Evolutionary conservation across 2,888 invertebrate genomes (phyloP).

Genomic region (Norana najaformis): DNA sequence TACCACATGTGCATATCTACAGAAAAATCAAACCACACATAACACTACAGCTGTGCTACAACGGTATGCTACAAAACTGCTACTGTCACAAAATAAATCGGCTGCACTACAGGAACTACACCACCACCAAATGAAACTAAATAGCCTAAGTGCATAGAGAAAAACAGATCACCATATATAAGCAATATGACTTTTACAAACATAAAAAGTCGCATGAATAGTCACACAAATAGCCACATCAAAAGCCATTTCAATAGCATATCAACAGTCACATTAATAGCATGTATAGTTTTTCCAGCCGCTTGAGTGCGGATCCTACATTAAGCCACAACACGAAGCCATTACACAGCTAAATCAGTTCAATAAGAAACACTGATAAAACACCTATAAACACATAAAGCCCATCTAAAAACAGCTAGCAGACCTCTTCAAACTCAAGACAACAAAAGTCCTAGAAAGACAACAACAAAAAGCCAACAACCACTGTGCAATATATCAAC

Average conservation of each 20-base stretch:
- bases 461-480: conserved; percentile 3
- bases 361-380: neutral
- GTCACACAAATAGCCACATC: too few species aligned
- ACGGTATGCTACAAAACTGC: too few species aligned
- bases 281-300: too few species aligned
- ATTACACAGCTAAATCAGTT: too few species aligned
- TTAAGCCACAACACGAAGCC: too few species aligned
- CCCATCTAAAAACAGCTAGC: neutral
- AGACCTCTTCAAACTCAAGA: neutral
- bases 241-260: neutral
- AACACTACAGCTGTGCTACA: neutral
- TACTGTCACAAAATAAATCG: too few species aligned
- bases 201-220: too few species aligned
- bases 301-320: too few species aligned
- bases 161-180: neutral
- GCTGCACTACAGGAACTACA: neutral
- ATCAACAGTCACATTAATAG: too few species aligned
- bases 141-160: too few species aligned
- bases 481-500: neutral
- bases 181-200: neutral
- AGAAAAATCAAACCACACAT: neutral
- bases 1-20: neutral
- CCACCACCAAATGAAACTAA: neutral
- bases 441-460: neutral
- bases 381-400: neutral